Evolutionary conservation across 2,797 vertebrate species (phyloP).

Genomic region (Pampus argenteus): DNA sequence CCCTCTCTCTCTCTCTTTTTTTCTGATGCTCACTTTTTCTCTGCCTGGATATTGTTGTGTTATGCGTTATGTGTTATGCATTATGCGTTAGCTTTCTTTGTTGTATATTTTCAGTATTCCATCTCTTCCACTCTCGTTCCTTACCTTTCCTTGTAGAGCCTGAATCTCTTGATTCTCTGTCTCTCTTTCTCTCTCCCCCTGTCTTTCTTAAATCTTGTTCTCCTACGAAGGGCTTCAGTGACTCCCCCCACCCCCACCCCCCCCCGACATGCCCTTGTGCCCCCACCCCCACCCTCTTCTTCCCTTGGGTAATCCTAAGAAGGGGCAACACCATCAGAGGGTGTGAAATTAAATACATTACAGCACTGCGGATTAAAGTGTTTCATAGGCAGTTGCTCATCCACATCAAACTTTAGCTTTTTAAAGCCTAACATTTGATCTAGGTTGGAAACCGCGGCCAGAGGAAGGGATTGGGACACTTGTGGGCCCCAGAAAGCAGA

Average conservation of each 20-base stretch:
- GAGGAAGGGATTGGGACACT: constrained; percentile 84
- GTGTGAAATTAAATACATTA: constrained; percentile 99
- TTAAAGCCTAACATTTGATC: constrained; percentile 95
- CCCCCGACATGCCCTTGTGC: constrained; percentile 60
- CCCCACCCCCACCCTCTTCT: constrained; percentile 53
- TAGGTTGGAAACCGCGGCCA: constrained; percentile 86
- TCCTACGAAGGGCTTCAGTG: constrained; percentile 79
- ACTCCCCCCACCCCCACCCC: constrained; percentile 54
- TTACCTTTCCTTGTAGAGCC: constrained; percentile 21
- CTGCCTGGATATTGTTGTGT: background rate
- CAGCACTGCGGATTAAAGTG: constrained; percentile 91
- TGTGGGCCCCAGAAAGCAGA: constrained; percentile 65
- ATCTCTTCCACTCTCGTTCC: background rate
- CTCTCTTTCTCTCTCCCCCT: background rate
- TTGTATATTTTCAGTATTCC: constrained; percentile 22
- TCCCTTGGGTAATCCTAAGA: constrained; percentile 90
- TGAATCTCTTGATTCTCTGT: constrained; percentile 9
- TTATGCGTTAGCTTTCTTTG: too few species aligned
- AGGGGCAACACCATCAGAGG: constrained; percentile 91
- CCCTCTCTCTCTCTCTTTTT: constrained; percentile 2
- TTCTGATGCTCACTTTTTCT: constrained; percentile 23
- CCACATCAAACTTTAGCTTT: constrained; percentile 95
- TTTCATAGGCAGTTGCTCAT: constrained; percentile 98
- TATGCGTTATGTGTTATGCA: background rate
- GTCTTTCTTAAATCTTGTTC: constrained; percentile 57